A percentile compares a stretch with the other conserved stretches of the same genome.
phyloP scores from a whole-genome alignment of 2,797 vertebrate species.

The Neosalanx taihuensis region DNA sequence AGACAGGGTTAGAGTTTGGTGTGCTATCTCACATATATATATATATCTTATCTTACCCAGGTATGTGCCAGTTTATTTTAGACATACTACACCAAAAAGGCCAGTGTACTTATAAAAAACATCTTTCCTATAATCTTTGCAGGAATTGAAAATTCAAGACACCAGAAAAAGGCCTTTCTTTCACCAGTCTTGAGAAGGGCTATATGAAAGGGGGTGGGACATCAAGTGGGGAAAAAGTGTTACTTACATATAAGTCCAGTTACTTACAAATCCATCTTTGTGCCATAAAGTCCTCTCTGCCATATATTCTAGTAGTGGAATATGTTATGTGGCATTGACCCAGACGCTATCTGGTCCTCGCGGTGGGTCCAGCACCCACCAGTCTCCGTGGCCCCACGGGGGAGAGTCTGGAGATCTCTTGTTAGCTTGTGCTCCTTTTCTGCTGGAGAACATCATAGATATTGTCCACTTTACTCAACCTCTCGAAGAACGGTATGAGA shows the following conservation, averaged over 20 bases:
- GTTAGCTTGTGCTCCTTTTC: slow-evolving; percentile 86
- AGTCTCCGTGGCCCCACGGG: slow-evolving; percentile 67
- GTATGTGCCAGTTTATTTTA: too few species aligned
- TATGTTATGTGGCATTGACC: slow-evolving; percentile 50
- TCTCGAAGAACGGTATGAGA: slow-evolving; percentile 95
- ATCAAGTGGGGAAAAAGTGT: neutral
- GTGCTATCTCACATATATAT: too few species aligned
- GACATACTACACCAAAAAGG: too few species aligned
- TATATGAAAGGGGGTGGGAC: neutral
- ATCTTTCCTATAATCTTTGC: too few species aligned
- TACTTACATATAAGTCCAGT: slow-evolving; percentile 28
- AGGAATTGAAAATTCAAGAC: too few species aligned
- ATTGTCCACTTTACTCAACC: slow-evolving; percentile 90
- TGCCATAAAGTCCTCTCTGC: slow-evolving; percentile 52
- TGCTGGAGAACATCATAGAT: slow-evolving; percentile 90
- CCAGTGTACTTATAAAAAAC: too few species aligned
- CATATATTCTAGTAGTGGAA: slow-evolving; percentile 53
- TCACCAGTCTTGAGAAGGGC: neutral
- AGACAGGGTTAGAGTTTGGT: too few species aligned
- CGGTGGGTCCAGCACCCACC: slow-evolving; percentile 60
- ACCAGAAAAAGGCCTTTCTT: neutral
- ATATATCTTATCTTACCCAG: too few species aligned
- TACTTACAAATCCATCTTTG: slow-evolving; percentile 58
- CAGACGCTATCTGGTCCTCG: slow-evolving; percentile 67
- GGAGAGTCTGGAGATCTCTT: slow-evolving; percentile 51